These are phyloP conservation scores for Drosophila rubida DNA, from an alignment of 2,888 invertebrate species.

Conservation along the genomic window DNA sequence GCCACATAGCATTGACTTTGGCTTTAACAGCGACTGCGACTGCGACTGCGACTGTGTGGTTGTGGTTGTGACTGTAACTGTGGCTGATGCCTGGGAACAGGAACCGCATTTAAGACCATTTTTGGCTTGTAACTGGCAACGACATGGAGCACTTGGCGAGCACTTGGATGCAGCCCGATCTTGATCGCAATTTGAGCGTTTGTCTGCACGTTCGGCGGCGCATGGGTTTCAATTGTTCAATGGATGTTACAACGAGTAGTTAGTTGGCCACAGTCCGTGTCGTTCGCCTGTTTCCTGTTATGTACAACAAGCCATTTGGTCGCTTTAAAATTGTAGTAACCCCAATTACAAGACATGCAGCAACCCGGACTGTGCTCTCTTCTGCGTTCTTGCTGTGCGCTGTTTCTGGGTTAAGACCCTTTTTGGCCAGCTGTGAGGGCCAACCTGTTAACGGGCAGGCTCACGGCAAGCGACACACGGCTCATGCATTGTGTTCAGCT, in stretches of 20 bases:
- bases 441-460: constrained; percentile 51
- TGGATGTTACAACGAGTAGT: constrained; percentile 39
- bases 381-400: not conserved
- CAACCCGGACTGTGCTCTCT: constrained; percentile 4
- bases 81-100: constrained; percentile 24
- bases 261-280: constrained; percentile 16
- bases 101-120: constrained; percentile 66
- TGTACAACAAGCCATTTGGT: constrained; percentile 58
- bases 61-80: not conserved
- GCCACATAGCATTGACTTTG: constrained; percentile 29
- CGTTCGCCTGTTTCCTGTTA: constrained; percentile 53
- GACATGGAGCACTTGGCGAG: constrained; percentile 13
- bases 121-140: constrained; percentile 42
- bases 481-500: constrained; percentile 39
- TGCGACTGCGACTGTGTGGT: constrained; percentile 4
- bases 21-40: constrained; percentile 13
- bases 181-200: constrained; percentile 80
- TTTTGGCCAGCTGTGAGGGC: constrained; percentile 35
- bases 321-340: constrained; percentile 75
- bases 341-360: constrained; percentile 74
- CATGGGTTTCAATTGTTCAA: constrained; percentile 68
- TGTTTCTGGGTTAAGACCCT: constrained; percentile 74
- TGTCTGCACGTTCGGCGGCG: constrained; percentile 65
- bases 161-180: constrained; percentile 56
- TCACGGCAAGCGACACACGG: constrained; percentile 9